A percentile compares a stretch with the other conserved stretches of the same genome.
These are phyloP conservation scores for Moxostoma hubbsi DNA, from an alignment of 2,797 vertebrate species.

Conservation along the genomic window DNA sequence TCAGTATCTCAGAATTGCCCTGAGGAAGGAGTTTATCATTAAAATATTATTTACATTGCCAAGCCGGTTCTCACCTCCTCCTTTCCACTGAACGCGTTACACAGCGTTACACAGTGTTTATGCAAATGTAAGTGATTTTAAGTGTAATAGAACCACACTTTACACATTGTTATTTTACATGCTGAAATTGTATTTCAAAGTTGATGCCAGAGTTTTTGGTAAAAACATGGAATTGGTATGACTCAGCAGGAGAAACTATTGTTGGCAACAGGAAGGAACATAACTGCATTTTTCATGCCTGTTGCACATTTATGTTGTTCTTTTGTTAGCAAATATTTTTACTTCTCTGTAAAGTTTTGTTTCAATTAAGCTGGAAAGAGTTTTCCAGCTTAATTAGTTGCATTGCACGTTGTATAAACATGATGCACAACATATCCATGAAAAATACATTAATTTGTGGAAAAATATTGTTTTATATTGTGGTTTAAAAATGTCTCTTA, in stretches of 20 bases:
- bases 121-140: too few relatives aligned
- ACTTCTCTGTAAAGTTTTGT: neutral
- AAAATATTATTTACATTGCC: too few relatives aligned
- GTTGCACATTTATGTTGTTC: neutral
- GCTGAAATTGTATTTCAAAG: too few relatives aligned
- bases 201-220: neutral
- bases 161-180: too few relatives aligned
- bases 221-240: neutral
- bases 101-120: too few relatives aligned
- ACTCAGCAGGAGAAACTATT: neutral
- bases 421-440: neutral
- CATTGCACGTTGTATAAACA: neutral
- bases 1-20: too few relatives aligned
- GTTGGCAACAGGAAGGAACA: neutral
- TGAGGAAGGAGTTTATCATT: too few relatives aligned
- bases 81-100: too few relatives aligned
- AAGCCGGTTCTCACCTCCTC: too few relatives aligned
- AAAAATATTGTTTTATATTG: neutral
- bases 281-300: neutral
- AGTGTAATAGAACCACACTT: too few relatives aligned
- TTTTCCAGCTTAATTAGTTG: neutral
- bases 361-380: neutral
- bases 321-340: neutral
- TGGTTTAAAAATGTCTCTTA: too few relatives aligned
- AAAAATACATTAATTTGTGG: neutral